Evolutionary conservation across 1,140 invertebrate genomes (phyloP).

Genomic region (Sipha flava): DNA sequence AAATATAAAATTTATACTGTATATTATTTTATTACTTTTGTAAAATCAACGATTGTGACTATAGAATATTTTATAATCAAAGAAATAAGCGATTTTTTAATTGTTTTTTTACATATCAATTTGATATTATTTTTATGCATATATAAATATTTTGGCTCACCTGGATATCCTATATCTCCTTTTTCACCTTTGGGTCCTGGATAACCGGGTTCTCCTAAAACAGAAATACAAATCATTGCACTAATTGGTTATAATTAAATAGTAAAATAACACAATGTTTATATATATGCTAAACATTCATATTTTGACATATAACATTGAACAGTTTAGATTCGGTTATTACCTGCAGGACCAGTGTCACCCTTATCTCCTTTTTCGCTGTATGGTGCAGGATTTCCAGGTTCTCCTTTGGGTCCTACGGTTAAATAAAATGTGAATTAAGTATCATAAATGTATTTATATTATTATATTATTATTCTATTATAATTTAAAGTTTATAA

Average conservation of each 20-base stretch:
- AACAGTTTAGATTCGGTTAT: too few relatives aligned
- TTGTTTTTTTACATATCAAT: not conserved
- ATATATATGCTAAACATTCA: too few relatives aligned
- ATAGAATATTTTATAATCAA: not conserved
- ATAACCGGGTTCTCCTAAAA: constrained; percentile 45
- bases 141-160: constrained; percentile 38
- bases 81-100: not conserved
- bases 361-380: constrained; percentile 45
- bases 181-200: constrained; percentile 36
- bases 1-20: not conserved
- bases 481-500: not conserved
- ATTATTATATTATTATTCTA: too few relatives aligned
- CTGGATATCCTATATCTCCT: constrained; percentile 51
- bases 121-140: not conserved
- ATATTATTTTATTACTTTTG: too few relatives aligned
- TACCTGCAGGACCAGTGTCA: constrained; percentile 36
- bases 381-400: constrained; percentile 52
- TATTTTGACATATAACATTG: too few relatives aligned
- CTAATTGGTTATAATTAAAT: not conserved
- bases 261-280: too few relatives aligned
- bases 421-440: constrained; percentile 27
- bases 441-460: constrained; percentile 37
- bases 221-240: too few relatives aligned
- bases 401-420: constrained; percentile 55
- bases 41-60: too few relatives aligned